These are phyloP conservation scores for Sipha maydis DNA, from an alignment of 2,888 invertebrate genomes.

Conservation along the genomic window DNA sequence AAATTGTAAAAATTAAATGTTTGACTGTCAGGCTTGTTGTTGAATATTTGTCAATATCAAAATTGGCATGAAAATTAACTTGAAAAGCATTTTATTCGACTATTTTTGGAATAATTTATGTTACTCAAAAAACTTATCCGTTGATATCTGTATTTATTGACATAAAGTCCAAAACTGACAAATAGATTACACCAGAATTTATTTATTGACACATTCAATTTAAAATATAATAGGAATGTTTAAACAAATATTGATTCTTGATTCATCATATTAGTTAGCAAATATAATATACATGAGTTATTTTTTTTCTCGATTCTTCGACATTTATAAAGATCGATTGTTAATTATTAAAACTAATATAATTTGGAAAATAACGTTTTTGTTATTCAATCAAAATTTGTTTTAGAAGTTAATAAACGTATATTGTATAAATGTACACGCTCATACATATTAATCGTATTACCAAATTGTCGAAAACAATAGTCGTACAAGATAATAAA, in stretches of 20 bases:
- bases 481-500: neutral
- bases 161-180: neutral
- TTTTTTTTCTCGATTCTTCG: neutral
- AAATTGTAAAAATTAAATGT: neutral
- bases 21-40: neutral
- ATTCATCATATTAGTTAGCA: neutral
- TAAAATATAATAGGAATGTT: conserved; percentile 5
- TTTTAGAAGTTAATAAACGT: too few relatives aligned
- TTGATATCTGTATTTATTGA: neutral
- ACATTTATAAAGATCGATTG: neutral
- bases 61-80: neutral
- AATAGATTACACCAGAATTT: neutral
- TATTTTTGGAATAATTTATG: neutral
- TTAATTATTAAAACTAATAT: neutral
- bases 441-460: neutral
- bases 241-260: conserved; percentile 16
- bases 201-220: conserved; percentile 15
- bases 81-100: neutral
- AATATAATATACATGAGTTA: conserved; percentile 7
- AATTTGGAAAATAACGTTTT: neutral
- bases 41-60: neutral
- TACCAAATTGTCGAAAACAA: neutral
- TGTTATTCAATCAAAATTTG: neutral
- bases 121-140: neutral
- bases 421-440: too few relatives aligned